Base-by-base conservation (phyloP, 2,113 vertebrate genomes). In the Nothoprocta pentlandii region DNA sequence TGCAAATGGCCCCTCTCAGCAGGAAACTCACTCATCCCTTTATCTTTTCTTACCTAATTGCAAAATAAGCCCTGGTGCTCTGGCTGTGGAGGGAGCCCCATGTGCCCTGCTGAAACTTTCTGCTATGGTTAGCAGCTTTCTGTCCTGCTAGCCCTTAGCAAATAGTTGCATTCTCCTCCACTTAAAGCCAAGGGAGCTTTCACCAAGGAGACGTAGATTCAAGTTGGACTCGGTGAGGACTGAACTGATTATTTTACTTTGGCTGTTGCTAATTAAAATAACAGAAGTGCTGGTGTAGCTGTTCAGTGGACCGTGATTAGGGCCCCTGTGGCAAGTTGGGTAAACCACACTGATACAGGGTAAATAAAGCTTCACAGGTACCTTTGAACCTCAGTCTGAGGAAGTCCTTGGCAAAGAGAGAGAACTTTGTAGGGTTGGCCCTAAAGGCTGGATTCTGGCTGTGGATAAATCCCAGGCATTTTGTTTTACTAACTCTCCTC, bases 11-110 rank as follows among this genome's bases (percentile, higher is more conserved):
- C 56, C 46, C 78, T 90, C 91, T 91, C 90, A 96, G 96, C 94
- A 94, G 91, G 93, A 97, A 96, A 93, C 93, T 82, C 90, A 39
- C 86, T 93, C 85, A 51, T 87, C 91, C 77, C 80, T 95, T 91
- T 96, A 91, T 96, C 92, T 94, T 87, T 68, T 64, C 71, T 70
- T 93, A 92, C 85, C 89, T 96, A 88, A 89, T 96, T 94, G 87
- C 89, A 54, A 67, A 95, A 80, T 89, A 69, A 61, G 64, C 54
- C 73, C 64, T 44, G 21, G 23, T 84, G 53, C 74, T 69, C 59
- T 85, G 47, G 36, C 86, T 87, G 30, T 68, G 49, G 67, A 84
- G 71, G n/a, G 15, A 92, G 58, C 54, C 19, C 39, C 61, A 30
- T 91, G 89, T 90, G 49, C 28, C 28, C 63, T 94, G 80, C 86